Evolutionary conservation across 1,140 invertebrate genomes (phyloP), one percentile per base, ranked within the genome.

Genomic region (Nebria ingens): DNA sequence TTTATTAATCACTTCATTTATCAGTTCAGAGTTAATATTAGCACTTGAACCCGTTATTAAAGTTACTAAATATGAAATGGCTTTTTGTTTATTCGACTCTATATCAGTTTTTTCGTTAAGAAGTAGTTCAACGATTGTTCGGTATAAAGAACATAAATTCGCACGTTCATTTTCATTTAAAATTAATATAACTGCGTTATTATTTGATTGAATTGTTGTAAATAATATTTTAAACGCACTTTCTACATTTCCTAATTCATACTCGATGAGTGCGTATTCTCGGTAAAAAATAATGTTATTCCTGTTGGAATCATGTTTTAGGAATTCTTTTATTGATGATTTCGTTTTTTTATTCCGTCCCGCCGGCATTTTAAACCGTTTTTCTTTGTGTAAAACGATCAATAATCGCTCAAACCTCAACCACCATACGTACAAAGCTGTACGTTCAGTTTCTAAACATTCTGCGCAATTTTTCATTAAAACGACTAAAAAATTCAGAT

Each of bases 181-280:
- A 56, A 68, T 56, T 53, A 50, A 34, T 21, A 57, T 60, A 55
- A 66, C 58, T 42, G 56, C 56, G 21, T 58, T 53, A 52, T 55
- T 58, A 63, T 67, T 59, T 61, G 21, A 21, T 4, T 21, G 64
- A 56, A 78, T 64, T 2, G 73, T 68, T 1, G 72, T 78, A 64
- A 75, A 67, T 4, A 79, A 61, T 34, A 81, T 75, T 25, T 70
- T 70, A 0, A 75, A 25, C 29, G 72, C 73, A 54, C 62, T 72
- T 1, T 74, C 67, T 2, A 62, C 52, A 56, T 71, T 71, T 2
- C 70, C 73, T 13, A 77, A 66, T 66, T 81, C 79, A 29, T 68
- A 65, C 65, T 84, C 79, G 59, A 80, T 76, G 25, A 83, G 65
- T n/a, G 78, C 82, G 65, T 80, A 79, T 64, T 84, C 82, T 1